Evolutionary conservation across 2,888 invertebrate genomes (phyloP).

Genomic region (Andrena hattorfiana): DNA sequence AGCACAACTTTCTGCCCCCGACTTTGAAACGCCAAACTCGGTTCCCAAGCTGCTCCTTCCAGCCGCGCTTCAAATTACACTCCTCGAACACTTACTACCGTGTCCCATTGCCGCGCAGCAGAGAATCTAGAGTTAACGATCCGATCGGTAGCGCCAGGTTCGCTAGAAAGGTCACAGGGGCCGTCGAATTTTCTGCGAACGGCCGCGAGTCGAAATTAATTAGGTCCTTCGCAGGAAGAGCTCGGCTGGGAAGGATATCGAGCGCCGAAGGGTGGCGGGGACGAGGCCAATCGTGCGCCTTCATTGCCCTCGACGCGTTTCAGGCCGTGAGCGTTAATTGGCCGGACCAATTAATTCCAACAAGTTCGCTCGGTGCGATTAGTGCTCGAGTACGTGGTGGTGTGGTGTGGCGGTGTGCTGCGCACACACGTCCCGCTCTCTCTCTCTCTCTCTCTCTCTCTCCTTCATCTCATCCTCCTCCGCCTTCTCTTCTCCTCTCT

Average conservation of each 20-base stretch:
- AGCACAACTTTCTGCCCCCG: too few species aligned
- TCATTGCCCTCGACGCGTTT: constrained; percentile 78
- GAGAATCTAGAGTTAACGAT: not conserved
- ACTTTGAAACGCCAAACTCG: too few species aligned
- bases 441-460: not conserved
- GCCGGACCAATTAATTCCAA: constrained; percentile 84
- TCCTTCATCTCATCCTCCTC: not conserved
- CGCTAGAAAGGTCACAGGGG: not conserved
- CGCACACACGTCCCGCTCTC: constrained; percentile 11
- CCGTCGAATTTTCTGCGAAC: constrained; percentile 54
- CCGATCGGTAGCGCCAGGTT: constrained; percentile 15
- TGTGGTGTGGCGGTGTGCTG: constrained; percentile 46
- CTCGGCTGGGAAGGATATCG: constrained; percentile 48
- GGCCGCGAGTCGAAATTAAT: constrained; percentile 64
- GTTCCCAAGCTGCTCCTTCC: too few species aligned
- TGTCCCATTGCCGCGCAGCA: not conserved
- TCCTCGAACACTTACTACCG: too few species aligned
- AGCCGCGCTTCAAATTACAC: too few species aligned
- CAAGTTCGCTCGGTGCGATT: constrained; percentile 83
- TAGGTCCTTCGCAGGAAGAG: constrained; percentile 55
- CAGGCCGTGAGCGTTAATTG: constrained; percentile 83
- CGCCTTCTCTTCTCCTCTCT: not conserved
- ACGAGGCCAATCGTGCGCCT: constrained; percentile 71
- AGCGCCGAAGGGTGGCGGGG: constrained; percentile 55
- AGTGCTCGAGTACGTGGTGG: constrained; percentile 75